phyloP scores from a whole-genome alignment of 2,113 vertebrate species.

The Muscicapa adusta region DNA sequence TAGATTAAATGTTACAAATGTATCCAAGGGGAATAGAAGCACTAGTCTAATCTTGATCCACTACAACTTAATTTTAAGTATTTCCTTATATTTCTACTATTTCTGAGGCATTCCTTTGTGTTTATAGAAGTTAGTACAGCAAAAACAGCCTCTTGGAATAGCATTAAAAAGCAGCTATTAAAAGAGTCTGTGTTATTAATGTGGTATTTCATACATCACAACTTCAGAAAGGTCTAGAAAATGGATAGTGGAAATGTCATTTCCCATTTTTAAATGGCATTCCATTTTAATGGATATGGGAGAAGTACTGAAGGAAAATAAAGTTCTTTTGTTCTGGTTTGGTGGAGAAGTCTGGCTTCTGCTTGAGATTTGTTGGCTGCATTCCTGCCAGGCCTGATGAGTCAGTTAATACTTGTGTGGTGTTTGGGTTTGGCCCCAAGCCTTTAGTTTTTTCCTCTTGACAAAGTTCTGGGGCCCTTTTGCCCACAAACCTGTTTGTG shows the following conservation, averaged over 20 bases:
- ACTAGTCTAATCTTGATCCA: not conserved
- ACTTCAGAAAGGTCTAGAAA: not conserved
- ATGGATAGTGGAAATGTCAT: not conserved
- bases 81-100: not conserved
- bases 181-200: not conserved
- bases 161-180: not conserved
- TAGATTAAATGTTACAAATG: conserved; percentile 70
- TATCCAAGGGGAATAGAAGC: conserved; percentile 60
- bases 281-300: not conserved
- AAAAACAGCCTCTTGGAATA: not conserved
- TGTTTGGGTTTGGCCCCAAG: not conserved
- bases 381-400: not conserved
- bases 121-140: not conserved
- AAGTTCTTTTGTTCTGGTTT: not conserved
- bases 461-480: not conserved
- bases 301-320: not conserved
- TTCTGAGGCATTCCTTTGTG: not conserved
- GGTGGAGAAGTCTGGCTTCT: not conserved
- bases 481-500: not conserved
- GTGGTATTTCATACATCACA: not conserved
- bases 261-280: not conserved
- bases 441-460: not conserved
- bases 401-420: not conserved
- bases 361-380: rapidly evolving
- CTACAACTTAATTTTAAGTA: conserved; percentile 13